Base-by-base conservation (phyloP, 2,888 invertebrate genomes). In the Synanthedon formicaeformis region DNA sequence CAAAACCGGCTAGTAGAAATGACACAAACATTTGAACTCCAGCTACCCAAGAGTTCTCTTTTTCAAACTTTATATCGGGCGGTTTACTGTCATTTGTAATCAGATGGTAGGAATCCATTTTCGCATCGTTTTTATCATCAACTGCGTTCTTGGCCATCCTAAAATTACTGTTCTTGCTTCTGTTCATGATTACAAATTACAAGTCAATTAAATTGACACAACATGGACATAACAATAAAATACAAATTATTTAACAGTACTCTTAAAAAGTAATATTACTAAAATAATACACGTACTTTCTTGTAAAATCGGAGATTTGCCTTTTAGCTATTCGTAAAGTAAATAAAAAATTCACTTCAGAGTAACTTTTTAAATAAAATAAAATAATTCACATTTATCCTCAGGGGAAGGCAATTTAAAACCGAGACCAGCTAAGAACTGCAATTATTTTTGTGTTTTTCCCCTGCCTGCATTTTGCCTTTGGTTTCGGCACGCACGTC, bases 1-100 rank as follows among this genome's bases (percentile, higher is more conserved):
- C 96, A 71, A 95, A 92, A 13, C 96, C 96, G 55, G 96, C 96
- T 55, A 96, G 89, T 54, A 96, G 79, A 79, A 95, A 96, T 8
- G 96, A 96, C 61, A 92, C 90, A 70, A 92, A 92, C 85, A 96
- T 94, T 85, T 96, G 94, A 51, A 94, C 90, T 45, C 92, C 90
- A 54, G 92, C 92, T 48, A 90, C 89, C 90, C 91, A 91, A 52
- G 90, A 86, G 73, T 87, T 89, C 77, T 92, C 89, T 66, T 85
- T 86, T 60, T 64, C 78, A 72, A 72, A 66, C 65, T 75, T 78
- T 56, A 78, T 74, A 62, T 82, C 83, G 10, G 85, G 84, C 3
- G 85, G 81, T 61, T 84, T 85, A 50, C 70, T 71, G 59, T 77
- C 79, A 63, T 75, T 71, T 23, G 61, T 68, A 40, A 86, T 75